Percentiles rank a stretch among this genome's conserved stretches.
Conservation (phyloP, 2,888 invertebrate genomes). For the Selenia dentaria region DNA sequence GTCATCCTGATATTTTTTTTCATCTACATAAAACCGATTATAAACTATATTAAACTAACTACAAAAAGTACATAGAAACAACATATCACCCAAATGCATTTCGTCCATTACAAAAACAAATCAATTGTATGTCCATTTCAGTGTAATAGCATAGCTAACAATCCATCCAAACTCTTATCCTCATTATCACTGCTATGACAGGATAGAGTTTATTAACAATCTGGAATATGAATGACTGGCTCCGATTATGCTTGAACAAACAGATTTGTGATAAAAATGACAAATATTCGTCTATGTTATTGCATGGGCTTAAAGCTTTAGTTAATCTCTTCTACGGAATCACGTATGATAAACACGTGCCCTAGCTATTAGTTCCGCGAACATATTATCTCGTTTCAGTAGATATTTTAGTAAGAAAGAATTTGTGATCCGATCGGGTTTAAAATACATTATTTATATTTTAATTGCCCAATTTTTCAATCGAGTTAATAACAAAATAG, state of each 20-base stretch:
- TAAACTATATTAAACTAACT: too few species aligned
- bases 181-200: conserved; percentile 51
- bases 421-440: too few species aligned
- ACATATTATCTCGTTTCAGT: too few species aligned
- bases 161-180: conserved; percentile 45
- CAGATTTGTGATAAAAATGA: conserved; percentile 64
- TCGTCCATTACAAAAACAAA: conserved; percentile 5
- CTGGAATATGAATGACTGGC: conserved; percentile 53
- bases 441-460: too few species aligned
- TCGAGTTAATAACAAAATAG: too few species aligned
- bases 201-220: conserved; percentile 62
- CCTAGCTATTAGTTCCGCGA: too few species aligned
- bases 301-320: conserved; percentile 30
- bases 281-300: conserved; percentile 52
- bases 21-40: too few species aligned
- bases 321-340: conserved; percentile 20
- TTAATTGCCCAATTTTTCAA: too few species aligned
- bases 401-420: too few species aligned
- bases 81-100: neutral
- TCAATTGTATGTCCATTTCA: conserved; percentile 15
- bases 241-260: conserved; percentile 62
- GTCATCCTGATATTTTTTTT: too few species aligned
- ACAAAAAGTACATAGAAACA: neutral
- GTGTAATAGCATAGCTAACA: conserved; percentile 31
- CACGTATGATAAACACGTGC: conserved; percentile 11